These are phyloP conservation scores for Sinopyrophorus schimmeli DNA, from an alignment of 2,888 invertebrate species.

Conservation along the genomic window DNA sequence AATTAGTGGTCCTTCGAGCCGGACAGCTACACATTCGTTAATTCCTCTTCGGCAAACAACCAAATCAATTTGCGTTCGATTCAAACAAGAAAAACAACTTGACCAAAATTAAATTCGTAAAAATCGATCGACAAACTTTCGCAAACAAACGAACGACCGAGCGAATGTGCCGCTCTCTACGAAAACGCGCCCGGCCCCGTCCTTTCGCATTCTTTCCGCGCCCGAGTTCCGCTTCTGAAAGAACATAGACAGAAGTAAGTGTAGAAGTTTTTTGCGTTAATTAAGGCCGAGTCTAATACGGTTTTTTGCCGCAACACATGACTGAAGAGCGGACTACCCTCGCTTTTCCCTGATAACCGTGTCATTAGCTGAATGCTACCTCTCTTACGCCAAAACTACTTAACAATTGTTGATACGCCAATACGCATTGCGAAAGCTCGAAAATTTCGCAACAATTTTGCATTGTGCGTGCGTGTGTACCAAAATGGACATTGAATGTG, in stretches of 20 bases:
- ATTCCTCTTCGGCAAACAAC: too few species aligned
- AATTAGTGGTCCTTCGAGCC: too few species aligned
- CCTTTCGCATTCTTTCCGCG: slow-evolving; percentile 29
- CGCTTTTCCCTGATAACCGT: slow-evolving; percentile 42
- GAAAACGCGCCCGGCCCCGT: slow-evolving; percentile 7
- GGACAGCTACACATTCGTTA: too few species aligned
- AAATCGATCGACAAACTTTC: too few species aligned
- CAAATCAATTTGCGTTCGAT: too few species aligned
- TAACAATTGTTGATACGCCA: slow-evolving; percentile 29
- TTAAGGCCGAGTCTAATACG: slow-evolving; percentile 54
- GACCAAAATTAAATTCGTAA: too few species aligned
- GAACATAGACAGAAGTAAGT: slow-evolving; percentile 29
- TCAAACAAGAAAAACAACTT: too few species aligned
- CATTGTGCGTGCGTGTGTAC: slow-evolving; percentile 4
- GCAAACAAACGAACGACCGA: too few species aligned
- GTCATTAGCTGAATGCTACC: slow-evolving; percentile 41
- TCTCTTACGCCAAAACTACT: slow-evolving; percentile 34
- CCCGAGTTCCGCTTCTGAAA: slow-evolving; percentile 28
- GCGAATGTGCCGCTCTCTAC: slow-evolving; percentile 23
- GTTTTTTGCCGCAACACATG: slow-evolving; percentile 53
- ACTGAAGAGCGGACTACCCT: slow-evolving; percentile 51
- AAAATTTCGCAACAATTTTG: too few species aligned
- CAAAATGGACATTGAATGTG: background rate
- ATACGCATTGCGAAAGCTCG: slow-evolving; percentile 8
- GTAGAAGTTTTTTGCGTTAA: slow-evolving; percentile 53